Percentiles rank a stretch among this genome's conserved stretches.
Conservation (phyloP, 2,797 vertebrate genomes). For the Xiphorhynchus erythropygius region DNA sequence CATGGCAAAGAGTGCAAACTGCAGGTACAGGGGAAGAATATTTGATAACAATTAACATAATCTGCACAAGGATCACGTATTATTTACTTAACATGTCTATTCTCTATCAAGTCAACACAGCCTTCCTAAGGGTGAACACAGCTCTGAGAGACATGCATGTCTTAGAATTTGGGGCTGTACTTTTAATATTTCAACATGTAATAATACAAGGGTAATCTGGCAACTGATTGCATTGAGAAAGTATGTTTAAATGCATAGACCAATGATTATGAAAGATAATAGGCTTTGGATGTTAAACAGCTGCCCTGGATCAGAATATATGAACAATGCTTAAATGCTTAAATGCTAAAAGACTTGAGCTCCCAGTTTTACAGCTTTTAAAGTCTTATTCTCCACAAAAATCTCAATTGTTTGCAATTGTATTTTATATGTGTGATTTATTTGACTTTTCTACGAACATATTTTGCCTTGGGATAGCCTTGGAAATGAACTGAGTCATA, state of each 20-base stretch:
- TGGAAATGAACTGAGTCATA: slow-evolving; percentile 16
- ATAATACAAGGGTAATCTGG: neutral
- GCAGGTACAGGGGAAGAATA: neutral
- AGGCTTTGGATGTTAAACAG: neutral
- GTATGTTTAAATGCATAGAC: neutral
- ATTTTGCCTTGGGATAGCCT: slow-evolving; percentile 27
- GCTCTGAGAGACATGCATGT: neutral
- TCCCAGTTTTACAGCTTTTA: neutral
- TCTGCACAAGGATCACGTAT: neutral
- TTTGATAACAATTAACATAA: neutral
- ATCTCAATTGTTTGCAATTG: neutral
- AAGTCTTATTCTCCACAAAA: slow-evolving; percentile 1
- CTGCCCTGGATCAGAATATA: neutral
- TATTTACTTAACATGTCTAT: neutral
- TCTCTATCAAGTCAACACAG: neutral
- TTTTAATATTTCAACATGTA: neutral
- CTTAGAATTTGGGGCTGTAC: neutral
- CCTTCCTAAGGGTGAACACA: neutral
- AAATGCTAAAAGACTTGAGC: neutral
- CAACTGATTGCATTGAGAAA: neutral
- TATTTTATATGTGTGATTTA: neutral
- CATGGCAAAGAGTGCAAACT: neutral
- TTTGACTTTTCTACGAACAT: neutral
- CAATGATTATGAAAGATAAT: neutral
- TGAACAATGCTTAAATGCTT: neutral